Evolutionary conservation across 2,113 vertebrate species (phyloP), one percentile per base, ranked within the genome.

Genomic region (Solenodon paradoxus): DNA sequence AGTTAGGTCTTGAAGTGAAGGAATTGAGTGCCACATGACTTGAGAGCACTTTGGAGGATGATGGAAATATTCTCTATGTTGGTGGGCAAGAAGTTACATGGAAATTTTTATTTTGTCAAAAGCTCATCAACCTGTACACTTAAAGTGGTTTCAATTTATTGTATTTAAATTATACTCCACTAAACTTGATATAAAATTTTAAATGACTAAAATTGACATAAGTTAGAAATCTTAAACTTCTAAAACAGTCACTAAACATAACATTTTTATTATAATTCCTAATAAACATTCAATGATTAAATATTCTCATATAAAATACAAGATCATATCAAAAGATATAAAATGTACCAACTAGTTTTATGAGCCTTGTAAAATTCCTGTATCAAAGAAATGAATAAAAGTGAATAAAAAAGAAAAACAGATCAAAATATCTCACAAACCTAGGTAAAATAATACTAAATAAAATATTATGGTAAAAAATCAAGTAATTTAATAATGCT

Each of bases 321-420:
- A 95, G 59, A 71, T 94, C 17, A 69, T 71, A 92, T 83, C 68
- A 86, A 80, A 94, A 85, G 45, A 40, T 26, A 85, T 35, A 85
- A 95, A 94, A 64, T 30, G 26, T 72, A 83, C 55, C 51, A 92
- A 72, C 45, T 93, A 93, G 53, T 64, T 88, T 91, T 72, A 86
- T 92, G 61, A 71, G 13, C 3, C 66, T 82, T 74, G 24, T 77
- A 80, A 93, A 81, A 81, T 77, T n/a, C 13, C 64, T 38, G 82
- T 79, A 42, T 8, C 3, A 53, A 92, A 64, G 35, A n/a, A n/a
- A 35, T 63, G 38, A 91, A 63, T 55, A 84, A 84, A 90, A 91
- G 1, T 63, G 19, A 30, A 32, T 85, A 68, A 75, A 55, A 49
- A 63, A 71, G 4, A 93, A 89, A 87, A 5, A 69, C 2, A 63